Base-by-base conservation (phyloP, 1,140 invertebrate species). In the Oreohelix idahoensis region DNA sequence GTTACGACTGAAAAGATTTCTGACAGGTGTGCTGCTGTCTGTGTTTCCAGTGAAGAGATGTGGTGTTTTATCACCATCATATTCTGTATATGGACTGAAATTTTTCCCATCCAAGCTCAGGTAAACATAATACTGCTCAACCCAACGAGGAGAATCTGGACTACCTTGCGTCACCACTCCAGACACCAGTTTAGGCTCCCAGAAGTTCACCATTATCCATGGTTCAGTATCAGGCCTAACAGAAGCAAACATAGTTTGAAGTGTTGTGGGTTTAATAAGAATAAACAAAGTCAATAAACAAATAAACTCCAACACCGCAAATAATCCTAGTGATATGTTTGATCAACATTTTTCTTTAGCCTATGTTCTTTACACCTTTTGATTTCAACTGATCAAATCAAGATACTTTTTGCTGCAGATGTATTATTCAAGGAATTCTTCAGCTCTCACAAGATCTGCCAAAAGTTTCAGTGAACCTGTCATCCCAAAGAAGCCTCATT, bases 111-210 rank as follows among this genome's bases (percentile, higher is more conserved):
- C 87, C 15, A 79, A 86, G 51, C 89, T 89, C 85, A 88, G 88
- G 78, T 84, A 88, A n/a, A 97, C 92, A 84, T 94, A 94, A 90
- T 95, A 97, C 0, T 94, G 92, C 0, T 94, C 94, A 0, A 97
- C 96, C 95, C 96, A 97, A 51, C 91, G 86, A n/a, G 70, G 73
- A n/a, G 87, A 87, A 26, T 87, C 84, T 13, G 88, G 85, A 42
- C 85, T 86, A 15, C 93, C 93, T 90, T 95, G 95, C 0, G 96
- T 97, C 29, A 94, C 93, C 23, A 98, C 92, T 74, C 96, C 96
- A 23, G 96, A 96, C 13, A 97, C 91, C 45, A 96, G 94, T 0
- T 94, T 94, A 42, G 95, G 94, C 39, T 92, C 88, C 29, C 94
- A 89, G 88, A 97, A 96, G 91, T 97, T 95, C 0, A 91, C 88